A percentile compares a stretch with the other conserved stretches of the same genome.
These are phyloP conservation scores for Brienomyrus brachyistius DNA, from an alignment of 2,113 vertebrate species.

Conservation along the genomic window DNA sequence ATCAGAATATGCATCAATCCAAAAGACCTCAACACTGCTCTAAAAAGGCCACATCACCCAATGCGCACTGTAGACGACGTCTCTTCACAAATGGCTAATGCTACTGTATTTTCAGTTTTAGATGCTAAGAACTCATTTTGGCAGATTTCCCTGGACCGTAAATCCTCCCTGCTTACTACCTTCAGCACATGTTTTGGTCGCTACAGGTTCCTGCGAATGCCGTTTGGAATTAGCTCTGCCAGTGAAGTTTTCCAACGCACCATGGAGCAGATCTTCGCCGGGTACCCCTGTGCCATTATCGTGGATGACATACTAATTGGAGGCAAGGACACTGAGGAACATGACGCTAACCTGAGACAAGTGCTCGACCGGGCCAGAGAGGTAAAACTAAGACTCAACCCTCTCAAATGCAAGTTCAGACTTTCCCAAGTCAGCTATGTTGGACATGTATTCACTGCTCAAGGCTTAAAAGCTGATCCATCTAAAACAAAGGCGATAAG, in stretches of 20 bases:
- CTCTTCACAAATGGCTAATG: too few relatives aligned
- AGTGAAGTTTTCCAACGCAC: neutral
- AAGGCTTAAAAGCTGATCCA: too few relatives aligned
- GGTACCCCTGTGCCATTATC: neutral
- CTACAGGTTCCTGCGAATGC: conserved; percentile 3
- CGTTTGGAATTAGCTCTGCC: conserved; percentile 18
- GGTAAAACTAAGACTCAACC: neutral
- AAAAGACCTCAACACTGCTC: too few relatives aligned
- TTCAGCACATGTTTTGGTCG: conserved; percentile 16
- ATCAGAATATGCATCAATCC: too few relatives aligned
- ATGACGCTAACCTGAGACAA: conserved; percentile 27
- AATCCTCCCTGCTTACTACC: neutral
- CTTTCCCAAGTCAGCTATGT: conserved; percentile 11
- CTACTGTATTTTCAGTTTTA: too few relatives aligned
- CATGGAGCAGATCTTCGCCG: neutral
- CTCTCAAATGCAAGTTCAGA: conserved; percentile 33
- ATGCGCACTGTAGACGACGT: too few relatives aligned
- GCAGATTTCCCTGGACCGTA: neutral
- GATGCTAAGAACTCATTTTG: too few relatives aligned
- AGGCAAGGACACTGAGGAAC: conserved; percentile 22
- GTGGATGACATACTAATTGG: conserved; percentile 6
- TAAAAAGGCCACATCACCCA: too few relatives aligned
- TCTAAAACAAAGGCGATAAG: conserved; percentile 21
- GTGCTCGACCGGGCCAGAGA: neutral
- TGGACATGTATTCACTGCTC: conserved; percentile 1